Evolutionary conservation across 2,888 invertebrate genomes (phyloP).

Genomic region (Mythimna vitellina): DNA sequence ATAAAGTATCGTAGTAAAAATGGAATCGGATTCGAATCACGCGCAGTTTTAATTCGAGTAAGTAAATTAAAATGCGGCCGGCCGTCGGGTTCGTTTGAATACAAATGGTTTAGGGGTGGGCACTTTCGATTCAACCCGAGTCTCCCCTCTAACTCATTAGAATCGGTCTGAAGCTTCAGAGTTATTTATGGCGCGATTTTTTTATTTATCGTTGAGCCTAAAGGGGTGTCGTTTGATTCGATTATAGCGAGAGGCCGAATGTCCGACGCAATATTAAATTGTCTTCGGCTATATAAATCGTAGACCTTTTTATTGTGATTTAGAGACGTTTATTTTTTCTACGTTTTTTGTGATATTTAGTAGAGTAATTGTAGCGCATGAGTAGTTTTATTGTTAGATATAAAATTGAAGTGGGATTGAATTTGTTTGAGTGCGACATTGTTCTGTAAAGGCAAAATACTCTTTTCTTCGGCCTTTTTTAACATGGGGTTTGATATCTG

Average conservation of each 20-base stretch:
- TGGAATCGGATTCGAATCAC: conserved; percentile 86
- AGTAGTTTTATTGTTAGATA: conserved; percentile 22
- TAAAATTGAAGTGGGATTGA: background rate
- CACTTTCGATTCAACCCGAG: conserved; percentile 81
- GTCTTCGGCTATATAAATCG: conserved; percentile 73
- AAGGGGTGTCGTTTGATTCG: conserved; percentile 79
- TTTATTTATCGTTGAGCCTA: conserved; percentile 79
- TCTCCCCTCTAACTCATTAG: conserved; percentile 82
- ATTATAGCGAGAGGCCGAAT: conserved; percentile 71
- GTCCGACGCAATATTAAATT: conserved; percentile 71
- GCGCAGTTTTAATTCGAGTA: conserved; percentile 89
- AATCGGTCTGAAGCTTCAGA: conserved; percentile 73
- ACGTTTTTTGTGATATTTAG: conserved; percentile 37
- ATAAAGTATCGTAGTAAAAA: conserved; percentile 83
- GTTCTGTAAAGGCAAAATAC: background rate
- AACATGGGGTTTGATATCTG: background rate
- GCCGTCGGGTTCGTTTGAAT: conserved; percentile 83
- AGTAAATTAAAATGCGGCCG: conserved; percentile 90
- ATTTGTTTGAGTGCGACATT: background rate
- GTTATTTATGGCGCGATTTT: conserved; percentile 80
- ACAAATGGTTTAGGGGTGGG: conserved; percentile 87
- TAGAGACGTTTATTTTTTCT: conserved; percentile 60
- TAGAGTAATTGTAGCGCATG: conserved; percentile 1
- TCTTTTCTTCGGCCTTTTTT: too few species aligned
- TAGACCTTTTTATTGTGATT: conserved; percentile 69